phyloP scores from a whole-genome alignment of 2,113 vertebrate genomes.

The Zingel zingel region DNA sequence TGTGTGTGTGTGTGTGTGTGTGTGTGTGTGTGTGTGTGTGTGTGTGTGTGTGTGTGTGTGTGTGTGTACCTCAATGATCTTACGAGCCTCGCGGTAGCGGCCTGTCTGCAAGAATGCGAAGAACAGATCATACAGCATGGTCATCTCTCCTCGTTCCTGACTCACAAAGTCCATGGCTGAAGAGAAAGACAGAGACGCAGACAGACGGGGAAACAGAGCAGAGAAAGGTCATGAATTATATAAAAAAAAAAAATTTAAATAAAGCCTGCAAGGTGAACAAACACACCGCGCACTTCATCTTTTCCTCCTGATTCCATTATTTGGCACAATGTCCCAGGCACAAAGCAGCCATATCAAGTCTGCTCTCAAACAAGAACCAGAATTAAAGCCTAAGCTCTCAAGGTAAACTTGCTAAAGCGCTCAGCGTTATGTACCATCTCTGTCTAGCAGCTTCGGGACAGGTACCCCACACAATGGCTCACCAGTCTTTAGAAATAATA shows the following conservation, averaged over 20 bases:
- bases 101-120: constrained; percentile 94
- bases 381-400: constrained; percentile 63
- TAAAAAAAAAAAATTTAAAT: constrained; percentile 21
- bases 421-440: constrained; percentile 69
- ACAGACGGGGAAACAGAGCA: constrained; percentile 20
- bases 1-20: constrained; percentile 24
- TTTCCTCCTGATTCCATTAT: constrained; percentile 49
- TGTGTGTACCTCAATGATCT: constrained; percentile 93
- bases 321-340: constrained; percentile 54
- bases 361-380: constrained; percentile 40
- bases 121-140: constrained; percentile 94
- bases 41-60: not conserved
- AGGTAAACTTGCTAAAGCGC: constrained; percentile 63
- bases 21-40: constrained; percentile 11
- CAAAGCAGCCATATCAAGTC: constrained; percentile 51
- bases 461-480: constrained; percentile 38
- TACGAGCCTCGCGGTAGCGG: constrained; percentile 94
- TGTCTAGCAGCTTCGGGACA: constrained; percentile 69
- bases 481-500: not conserved
- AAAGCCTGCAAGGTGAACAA: constrained; percentile 41
- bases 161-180: constrained; percentile 93
- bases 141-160: constrained; percentile 92
- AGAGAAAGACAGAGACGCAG: constrained; percentile 12
- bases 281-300: constrained; percentile 25
- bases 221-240: constrained; percentile 36